Evolutionary conservation across 2,113 vertebrate genomes (phyloP).

Genomic region (Hippolais icterina): DNA sequence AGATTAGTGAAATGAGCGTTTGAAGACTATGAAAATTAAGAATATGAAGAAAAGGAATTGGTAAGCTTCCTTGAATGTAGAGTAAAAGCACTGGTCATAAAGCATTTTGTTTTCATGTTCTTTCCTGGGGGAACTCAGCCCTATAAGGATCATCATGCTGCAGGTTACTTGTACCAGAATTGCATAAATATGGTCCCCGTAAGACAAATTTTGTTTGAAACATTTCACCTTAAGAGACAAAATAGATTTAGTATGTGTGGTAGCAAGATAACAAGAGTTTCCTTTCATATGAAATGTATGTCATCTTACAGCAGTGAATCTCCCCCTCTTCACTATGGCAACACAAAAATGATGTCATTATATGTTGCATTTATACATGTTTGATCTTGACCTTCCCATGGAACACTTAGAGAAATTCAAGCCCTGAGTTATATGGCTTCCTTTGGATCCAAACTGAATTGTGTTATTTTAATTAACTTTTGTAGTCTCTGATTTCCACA

Average conservation of each 20-base stretch:
- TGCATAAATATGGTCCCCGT: background rate
- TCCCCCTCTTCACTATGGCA: background rate
- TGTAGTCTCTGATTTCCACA: conserved; percentile 26
- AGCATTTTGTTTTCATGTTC: background rate
- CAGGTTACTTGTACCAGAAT: background rate
- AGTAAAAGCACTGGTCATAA: background rate
- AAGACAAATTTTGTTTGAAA: background rate
- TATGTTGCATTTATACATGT: background rate
- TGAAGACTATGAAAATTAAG: background rate
- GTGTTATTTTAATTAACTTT: conserved; percentile 56
- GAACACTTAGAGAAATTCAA: background rate
- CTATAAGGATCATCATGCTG: background rate
- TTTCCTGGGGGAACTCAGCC: background rate
- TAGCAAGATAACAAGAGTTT: background rate
- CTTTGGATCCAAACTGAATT: background rate
- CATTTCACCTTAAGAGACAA: background rate
- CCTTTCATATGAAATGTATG: background rate
- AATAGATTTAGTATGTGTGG: background rate
- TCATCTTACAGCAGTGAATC: background rate
- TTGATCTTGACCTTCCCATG: conserved; percentile 33
- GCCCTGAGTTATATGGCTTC: background rate
- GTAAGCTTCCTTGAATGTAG: background rate
- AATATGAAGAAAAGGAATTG: background rate
- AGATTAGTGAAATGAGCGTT: background rate
- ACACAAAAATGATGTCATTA: background rate